phyloP scores from a whole-genome alignment of 1,140 invertebrate species.

The Panulirus ornatus region DNA sequence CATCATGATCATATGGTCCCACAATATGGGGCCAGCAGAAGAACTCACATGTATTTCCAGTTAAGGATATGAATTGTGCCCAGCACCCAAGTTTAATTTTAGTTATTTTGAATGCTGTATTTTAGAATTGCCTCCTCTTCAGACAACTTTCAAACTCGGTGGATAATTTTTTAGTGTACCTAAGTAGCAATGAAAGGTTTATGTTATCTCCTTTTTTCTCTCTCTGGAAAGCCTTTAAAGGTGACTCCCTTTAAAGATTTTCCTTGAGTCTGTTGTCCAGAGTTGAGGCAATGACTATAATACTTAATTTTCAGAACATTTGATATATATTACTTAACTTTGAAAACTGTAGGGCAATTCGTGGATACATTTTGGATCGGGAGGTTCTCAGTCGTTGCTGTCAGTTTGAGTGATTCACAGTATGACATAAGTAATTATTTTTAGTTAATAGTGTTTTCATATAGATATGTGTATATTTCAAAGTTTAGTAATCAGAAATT shows the following conservation, averaged over 20 bases:
- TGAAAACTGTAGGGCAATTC: too few relatives aligned
- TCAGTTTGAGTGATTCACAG: too few relatives aligned
- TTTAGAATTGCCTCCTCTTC: slow-evolving; percentile 3
- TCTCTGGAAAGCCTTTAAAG: neutral
- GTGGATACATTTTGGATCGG: too few relatives aligned
- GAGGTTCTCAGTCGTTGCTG: too few relatives aligned
- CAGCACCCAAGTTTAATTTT: neutral
- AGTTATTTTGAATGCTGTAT: neutral
- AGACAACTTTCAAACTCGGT: neutral
- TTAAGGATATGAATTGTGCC: neutral
- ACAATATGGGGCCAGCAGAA: neutral
- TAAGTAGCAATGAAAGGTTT: too few relatives aligned
- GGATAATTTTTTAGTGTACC: too few relatives aligned
- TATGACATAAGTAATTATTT: too few relatives aligned
- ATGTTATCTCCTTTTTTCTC: too few relatives aligned
- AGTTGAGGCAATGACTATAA: slow-evolving; percentile 18
- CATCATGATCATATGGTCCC: slow-evolving; percentile 23
- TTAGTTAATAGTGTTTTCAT: too few relatives aligned
- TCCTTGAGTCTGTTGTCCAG: slow-evolving; percentile 4
- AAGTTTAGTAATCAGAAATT: too few relatives aligned
- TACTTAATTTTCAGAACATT: neutral
- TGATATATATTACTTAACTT: too few relatives aligned
- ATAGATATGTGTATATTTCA: too few relatives aligned
- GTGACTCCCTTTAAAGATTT: neutral
- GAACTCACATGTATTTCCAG: neutral